Base-by-base conservation (phyloP, 2,113 vertebrate genomes). In the Salvelinus sp. region DNA sequence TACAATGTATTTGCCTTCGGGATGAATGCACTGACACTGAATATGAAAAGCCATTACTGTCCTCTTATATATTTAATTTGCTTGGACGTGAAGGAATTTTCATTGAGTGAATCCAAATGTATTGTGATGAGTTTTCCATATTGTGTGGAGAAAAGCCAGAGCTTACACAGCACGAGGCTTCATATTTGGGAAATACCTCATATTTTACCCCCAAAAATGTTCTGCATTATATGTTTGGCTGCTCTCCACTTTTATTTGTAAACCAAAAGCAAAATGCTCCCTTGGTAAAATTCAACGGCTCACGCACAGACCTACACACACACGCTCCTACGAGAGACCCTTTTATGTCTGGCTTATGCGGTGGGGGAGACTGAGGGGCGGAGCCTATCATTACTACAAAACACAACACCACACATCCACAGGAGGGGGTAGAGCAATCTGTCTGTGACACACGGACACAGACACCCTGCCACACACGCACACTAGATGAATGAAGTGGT, bases 381-480 rank as follows among this genome's bases (percentile, higher is more conserved):
- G 77, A 88, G 84, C 86, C 85, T 87, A 83, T 90, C 86, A 88
- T 91, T 87, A 88, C 86, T 83, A 87, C 82, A 71, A 87, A 89
- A 88, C 85, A 89, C 89, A 91, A 91, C 88, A 88, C 86, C 82
- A 84, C 81, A 84, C 84, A 83, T 84, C 83, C 82, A 80, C 82
- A 72, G 86, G 69, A 63, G 79, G 76, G 85, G 83, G 75, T 76
- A 82, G 83, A 85, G 79, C 87, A 88, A 87, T 88, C 89, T 86
- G 79, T 82, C 83, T 71, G 38, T 65, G 64, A 44, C 38, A 44
- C 38, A 74, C 75, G 63, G 13, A 4, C 25, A 44, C 54, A 3
- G 44, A 79, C 74, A 64, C 86, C 38, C 38, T 87, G 84, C 86
- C 86, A 63, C 71, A 47, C 71, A 73, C 71, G 33, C n/a, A 44